Conservation (phyloP, 2,888 invertebrate species). For the Torymus texanus region DNA sequence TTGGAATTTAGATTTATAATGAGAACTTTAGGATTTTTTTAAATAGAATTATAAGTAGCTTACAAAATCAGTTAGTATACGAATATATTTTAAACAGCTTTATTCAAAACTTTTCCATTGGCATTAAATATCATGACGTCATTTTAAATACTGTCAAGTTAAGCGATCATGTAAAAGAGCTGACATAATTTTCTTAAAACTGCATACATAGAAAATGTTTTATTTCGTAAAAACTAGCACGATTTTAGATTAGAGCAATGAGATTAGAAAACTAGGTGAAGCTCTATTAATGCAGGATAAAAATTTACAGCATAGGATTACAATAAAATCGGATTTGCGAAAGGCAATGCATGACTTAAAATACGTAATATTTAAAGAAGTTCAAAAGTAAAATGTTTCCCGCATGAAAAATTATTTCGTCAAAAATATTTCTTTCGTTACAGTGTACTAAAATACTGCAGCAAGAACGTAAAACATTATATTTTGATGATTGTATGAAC, state of each 20-base stretch:
- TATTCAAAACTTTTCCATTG: too few relatives aligned
- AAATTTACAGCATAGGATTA: conserved; percentile 1
- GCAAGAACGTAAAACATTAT: background rate
- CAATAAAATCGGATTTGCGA: conserved; percentile 26
- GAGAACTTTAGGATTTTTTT: too few relatives aligned
- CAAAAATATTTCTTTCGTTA: too few relatives aligned
- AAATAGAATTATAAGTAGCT: too few relatives aligned
- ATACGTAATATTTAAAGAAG: background rate
- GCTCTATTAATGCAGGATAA: conserved; percentile 28
- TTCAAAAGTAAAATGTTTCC: too few relatives aligned
- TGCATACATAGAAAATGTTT: background rate
- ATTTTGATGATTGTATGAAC: conserved; percentile 7
- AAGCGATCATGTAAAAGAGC: too few relatives aligned
- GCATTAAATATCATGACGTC: too few relatives aligned
- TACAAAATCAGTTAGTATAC: too few relatives aligned
- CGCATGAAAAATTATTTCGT: too few relatives aligned
- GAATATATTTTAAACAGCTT: too few relatives aligned
- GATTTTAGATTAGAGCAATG: conserved; percentile 13
- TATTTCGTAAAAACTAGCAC: background rate
- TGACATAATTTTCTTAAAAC: too few relatives aligned
- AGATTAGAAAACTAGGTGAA: conserved; percentile 35
- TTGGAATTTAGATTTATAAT: background rate
- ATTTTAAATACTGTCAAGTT: too few relatives aligned
- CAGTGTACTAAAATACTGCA: background rate
- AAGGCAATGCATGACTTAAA: background rate